phyloP scores from a whole-genome alignment of 2,797 vertebrate genomes.

The Gobio occitaniae region DNA sequence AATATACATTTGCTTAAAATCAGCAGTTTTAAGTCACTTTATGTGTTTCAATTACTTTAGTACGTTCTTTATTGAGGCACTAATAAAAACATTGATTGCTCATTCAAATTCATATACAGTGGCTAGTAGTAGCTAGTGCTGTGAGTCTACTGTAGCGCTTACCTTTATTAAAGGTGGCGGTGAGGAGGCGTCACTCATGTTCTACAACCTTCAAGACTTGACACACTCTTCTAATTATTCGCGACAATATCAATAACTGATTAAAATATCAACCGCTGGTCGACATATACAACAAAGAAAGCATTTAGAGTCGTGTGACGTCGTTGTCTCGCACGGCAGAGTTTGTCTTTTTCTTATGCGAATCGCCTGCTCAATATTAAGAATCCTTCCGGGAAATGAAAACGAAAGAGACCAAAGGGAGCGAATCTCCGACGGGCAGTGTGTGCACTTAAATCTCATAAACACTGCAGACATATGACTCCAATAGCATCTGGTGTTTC shows the following conservation, averaged over 20 bases:
- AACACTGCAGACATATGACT: neutral
- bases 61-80: neutral
- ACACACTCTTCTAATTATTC: neutral
- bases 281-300: neutral
- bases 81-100: neutral
- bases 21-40: neutral
- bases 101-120: neutral
- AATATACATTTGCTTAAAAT: neutral
- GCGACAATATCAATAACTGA: neutral
- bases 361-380: neutral
- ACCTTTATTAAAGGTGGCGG: slow-evolving; percentile 74
- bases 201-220: slow-evolving; percentile 36
- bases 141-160: slow-evolving; percentile 46
- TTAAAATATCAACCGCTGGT: neutral
- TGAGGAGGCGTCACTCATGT: slow-evolving; percentile 69
- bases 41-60: neutral
- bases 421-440: slow-evolving; percentile 54
- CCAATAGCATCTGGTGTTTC: neutral
- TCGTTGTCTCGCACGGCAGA: neutral
- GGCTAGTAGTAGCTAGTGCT: neutral
- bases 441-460: slow-evolving; percentile 22
- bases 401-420: slow-evolving; percentile 89
- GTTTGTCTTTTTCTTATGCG: slow-evolving; percentile 2
- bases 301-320: neutral
- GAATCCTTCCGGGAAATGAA: slow-evolving; percentile 86